phyloP scores from a whole-genome alignment of 2,113 vertebrate genomes.

The Lanius ludovicianus region DNA sequence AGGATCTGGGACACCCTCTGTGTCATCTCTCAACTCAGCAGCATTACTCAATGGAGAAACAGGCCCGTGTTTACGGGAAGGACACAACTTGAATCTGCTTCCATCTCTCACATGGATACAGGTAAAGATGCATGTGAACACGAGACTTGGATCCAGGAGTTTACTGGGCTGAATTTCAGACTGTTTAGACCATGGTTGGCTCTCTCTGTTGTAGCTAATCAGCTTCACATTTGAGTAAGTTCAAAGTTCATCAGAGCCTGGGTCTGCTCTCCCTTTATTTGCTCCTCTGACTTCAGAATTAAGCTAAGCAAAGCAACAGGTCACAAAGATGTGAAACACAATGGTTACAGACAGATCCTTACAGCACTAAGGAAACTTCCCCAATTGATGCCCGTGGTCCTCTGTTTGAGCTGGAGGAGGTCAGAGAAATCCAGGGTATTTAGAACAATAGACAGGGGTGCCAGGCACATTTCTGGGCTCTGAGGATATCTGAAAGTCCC shows the following conservation, averaged over 20 bases:
- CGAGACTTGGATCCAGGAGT: background rate
- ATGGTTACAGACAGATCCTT: background rate
- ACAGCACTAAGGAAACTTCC: background rate
- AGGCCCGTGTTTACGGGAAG: background rate
- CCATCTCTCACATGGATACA: background rate
- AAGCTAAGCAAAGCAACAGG: background rate
- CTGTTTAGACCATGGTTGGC: background rate
- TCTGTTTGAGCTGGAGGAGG: background rate
- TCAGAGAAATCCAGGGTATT: background rate
- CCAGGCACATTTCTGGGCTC: background rate
- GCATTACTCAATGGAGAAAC: background rate
- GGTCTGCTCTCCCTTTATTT: slow-evolving; percentile 39
- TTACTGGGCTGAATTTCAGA: background rate
- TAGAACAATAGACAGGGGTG: background rate
- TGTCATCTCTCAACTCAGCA: background rate
- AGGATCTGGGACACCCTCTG: background rate
- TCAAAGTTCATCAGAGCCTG: slow-evolving; percentile 39
- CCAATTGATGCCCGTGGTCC: background rate
- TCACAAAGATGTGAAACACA: background rate
- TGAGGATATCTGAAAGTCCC: background rate
- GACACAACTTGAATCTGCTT: background rate
- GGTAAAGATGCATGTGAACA: background rate
- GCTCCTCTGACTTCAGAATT: slow-evolving; percentile 20
- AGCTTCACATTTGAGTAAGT: slow-evolving; percentile 16
- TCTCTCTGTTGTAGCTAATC: background rate